Evolutionary conservation across 2,797 vertebrate genomes (phyloP).

Genomic region (Melanotaenia parkinsoni): DNA sequence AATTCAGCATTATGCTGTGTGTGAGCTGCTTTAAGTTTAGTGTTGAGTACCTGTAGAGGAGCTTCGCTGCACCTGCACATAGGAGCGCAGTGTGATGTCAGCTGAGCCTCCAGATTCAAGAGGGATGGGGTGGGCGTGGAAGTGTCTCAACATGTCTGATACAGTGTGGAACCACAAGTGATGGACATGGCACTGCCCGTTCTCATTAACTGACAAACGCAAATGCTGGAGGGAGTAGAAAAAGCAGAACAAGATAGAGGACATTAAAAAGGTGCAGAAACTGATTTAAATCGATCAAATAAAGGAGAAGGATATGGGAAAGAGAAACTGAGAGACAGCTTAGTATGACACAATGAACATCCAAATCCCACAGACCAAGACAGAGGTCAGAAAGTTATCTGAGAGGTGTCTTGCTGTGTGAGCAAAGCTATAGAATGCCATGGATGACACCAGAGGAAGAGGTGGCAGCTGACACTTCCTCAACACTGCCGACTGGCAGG

Average conservation of each 20-base stretch:
- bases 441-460: constrained; percentile 70
- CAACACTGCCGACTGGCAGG: constrained; percentile 65
- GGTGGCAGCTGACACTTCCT: constrained; percentile 70
- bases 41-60: constrained; percentile 78
- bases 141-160: constrained; percentile 96
- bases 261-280: neutral
- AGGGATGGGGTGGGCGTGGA: constrained; percentile 95
- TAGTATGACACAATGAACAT: constrained; percentile 24
- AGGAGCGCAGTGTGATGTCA: constrained; percentile 95
- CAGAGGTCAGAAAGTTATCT: constrained; percentile 62
- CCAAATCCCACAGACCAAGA: constrained; percentile 30
- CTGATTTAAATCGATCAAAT: neutral
- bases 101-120: constrained; percentile 95
- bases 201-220: constrained; percentile 94
- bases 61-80: constrained; percentile 88
- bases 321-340: neutral
- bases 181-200: constrained; percentile 96
- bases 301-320: neutral
- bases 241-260: neutral
- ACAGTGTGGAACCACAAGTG: constrained; percentile 99
- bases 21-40: neutral
- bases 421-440: constrained; percentile 44
- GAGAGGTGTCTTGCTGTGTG: constrained; percentile 44
- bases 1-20: neutral
- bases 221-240: constrained; percentile 85